Base-by-base conservation (phyloP, 2,888 invertebrate genomes). In the Zeuzera pyrina region DNA sequence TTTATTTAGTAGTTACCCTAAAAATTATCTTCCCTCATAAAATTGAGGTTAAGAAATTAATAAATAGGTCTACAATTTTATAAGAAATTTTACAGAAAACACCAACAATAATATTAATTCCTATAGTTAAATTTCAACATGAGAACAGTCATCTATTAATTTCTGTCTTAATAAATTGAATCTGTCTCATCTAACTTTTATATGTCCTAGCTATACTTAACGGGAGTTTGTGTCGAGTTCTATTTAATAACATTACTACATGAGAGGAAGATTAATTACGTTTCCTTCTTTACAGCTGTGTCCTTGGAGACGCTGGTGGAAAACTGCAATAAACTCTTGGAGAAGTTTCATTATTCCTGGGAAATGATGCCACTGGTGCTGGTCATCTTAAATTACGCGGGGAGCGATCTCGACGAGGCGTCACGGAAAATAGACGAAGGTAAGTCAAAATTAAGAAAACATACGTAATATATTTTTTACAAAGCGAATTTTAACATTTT, bases 321-420 rank as follows among this genome's bases (percentile, higher is more conserved):
- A 54, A 89, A 89, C 70, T 91, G 91, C 61, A 88, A 90, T 52
- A 91, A 89, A 60, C 81, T 91, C 35, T 76, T 90, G 65, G 90
- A 91, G 61, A 89, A 88, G 72, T 92, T 91, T 78, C 87, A 88
- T 59, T 91, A 91, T 66, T 89, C 91, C 3, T 91, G 90, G 89
- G 91, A 91, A 64, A 89, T 91, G 88, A 88, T 92, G 88, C 91
- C 92, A 12, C 70, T 92, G 22, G 89, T 92, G 81, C 90, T 91
- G 70, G 89, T 90, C 57, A 92, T 92, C 69, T 85, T 93, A 38
- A 92, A 92, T 63, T 90, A 91, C 52, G 89, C 91, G 29, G 86
- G 88, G 38, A 89, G 88, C 23, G 90, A 92, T 67, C 77, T 91
- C 33, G 91, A 91, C 50, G 91, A 91, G 68, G 92, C 92, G 34